These are phyloP conservation scores for Lucinisca nassula DNA, from an alignment of 2,888 invertebrate species.

Conservation along the genomic window DNA sequence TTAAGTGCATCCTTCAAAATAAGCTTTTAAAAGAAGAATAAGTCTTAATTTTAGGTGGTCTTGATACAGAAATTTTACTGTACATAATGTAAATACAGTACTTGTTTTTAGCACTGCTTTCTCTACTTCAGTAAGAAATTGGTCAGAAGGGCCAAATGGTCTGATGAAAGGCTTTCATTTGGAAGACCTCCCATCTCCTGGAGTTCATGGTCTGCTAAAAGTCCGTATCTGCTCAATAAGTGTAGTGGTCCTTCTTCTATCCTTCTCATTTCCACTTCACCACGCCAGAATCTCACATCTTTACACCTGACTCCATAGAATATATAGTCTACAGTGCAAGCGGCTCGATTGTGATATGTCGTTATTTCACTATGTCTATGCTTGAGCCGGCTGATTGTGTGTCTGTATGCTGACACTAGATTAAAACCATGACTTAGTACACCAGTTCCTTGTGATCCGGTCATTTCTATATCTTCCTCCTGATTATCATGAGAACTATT, in stretches of 20 bases:
- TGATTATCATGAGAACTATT: not conserved
- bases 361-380: slow-evolving; percentile 91
- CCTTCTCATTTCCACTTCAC: slow-evolving; percentile 43
- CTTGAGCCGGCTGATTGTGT: slow-evolving; percentile 82
- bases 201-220: slow-evolving; percentile 92
- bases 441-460: slow-evolving; percentile 90
- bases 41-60: too few species aligned
- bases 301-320: slow-evolving; percentile 90
- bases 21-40: too few species aligned
- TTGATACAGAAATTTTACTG: too few species aligned
- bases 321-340: slow-evolving; percentile 94
- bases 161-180: slow-evolving; percentile 89
- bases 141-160: slow-evolving; percentile 85
- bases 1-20: too few species aligned
- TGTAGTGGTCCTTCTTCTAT: slow-evolving; percentile 89
- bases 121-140: slow-evolving; percentile 64
- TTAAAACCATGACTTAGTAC: slow-evolving; percentile 91
- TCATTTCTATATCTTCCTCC: not conserved
- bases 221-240: slow-evolving; percentile 90
- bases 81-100: too few species aligned
- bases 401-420: slow-evolving; percentile 92
- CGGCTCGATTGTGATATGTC: slow-evolving; percentile 94
- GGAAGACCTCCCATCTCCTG: slow-evolving; percentile 91
- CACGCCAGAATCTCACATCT: slow-evolving; percentile 37
- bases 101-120: too few species aligned